These are phyloP conservation scores for Connochaetes taurinus DNA, from an alignment of 2,113 vertebrate species.

Conservation along the genomic window DNA sequence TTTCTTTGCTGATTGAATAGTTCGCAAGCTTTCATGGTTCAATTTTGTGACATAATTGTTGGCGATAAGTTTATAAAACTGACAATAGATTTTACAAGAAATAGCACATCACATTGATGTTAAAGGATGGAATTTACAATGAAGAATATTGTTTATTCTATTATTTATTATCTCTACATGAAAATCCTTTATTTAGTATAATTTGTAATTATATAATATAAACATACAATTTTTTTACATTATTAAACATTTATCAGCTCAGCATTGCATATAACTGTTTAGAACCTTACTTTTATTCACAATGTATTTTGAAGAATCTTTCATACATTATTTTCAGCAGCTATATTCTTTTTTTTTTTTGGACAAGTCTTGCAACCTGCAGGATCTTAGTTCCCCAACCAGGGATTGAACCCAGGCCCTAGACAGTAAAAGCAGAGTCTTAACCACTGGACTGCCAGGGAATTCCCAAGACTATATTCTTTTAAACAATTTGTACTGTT, in stretches of 20 bases:
- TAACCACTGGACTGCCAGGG: neutral
- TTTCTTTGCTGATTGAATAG: neutral
- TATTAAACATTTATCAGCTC: neutral
- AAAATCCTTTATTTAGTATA: neutral
- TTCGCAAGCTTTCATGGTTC: neutral
- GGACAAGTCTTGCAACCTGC: neutral
- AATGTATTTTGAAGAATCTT: neutral
- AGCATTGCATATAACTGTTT: neutral
- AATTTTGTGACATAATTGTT: neutral
- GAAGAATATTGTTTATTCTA: neutral
- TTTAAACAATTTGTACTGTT: neutral
- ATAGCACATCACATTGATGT: neutral
- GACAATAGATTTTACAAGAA: neutral
- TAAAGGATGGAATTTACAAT: neutral
- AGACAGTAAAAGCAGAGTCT: neutral
- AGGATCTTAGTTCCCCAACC: neutral
- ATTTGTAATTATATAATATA: neutral
- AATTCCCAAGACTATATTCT: neutral
- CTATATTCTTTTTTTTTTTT: neutral
- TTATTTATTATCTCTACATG: neutral
- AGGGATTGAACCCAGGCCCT: neutral
- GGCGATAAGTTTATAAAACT: neutral
- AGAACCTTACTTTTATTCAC: neutral
- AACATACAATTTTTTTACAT: neutral
- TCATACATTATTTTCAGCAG: neutral